Percentiles rank a stretch among this genome's conserved stretches.
Conservation (phyloP, 2,113 vertebrate genomes). For the Dasypus novemcinctus region DNA sequence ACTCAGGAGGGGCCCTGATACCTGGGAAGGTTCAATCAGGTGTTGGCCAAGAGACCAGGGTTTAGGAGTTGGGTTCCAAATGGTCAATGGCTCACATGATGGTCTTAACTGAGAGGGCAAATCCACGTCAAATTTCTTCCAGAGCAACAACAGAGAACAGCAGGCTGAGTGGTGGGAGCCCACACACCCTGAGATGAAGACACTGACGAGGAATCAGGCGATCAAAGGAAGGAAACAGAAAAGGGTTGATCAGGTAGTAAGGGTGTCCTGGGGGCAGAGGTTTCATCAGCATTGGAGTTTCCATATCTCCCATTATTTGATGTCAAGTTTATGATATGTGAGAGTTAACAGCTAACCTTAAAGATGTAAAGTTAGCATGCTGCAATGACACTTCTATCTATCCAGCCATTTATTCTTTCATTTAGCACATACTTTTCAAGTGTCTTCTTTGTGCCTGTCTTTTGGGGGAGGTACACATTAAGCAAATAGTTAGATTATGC, state of each 20-base stretch:
- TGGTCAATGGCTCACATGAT: background rate
- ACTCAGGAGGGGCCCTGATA: background rate
- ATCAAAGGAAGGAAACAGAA: background rate
- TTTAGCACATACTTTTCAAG: background rate
- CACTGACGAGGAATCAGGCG: background rate
- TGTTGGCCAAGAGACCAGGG: background rate
- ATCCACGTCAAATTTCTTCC: background rate
- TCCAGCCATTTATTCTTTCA: background rate
- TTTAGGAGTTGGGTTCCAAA: background rate
- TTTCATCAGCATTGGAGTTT: background rate
- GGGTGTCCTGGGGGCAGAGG: background rate
- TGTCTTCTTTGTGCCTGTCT: background rate
- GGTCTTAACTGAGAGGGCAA: background rate
- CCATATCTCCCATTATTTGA: background rate
- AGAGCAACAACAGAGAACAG: background rate
- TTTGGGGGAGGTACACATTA: background rate
- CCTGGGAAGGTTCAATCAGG: rapidly evolving
- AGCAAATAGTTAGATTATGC: background rate
- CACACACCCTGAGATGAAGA: background rate
- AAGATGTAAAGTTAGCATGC: background rate
- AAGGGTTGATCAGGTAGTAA: background rate
- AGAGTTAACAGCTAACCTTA: background rate
- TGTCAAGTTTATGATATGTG: background rate
- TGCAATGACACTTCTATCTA: rapidly evolving
- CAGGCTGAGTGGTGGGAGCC: background rate